Conservation (phyloP, 2,113 vertebrate genomes). For the Spizaetus ornatus region DNA sequence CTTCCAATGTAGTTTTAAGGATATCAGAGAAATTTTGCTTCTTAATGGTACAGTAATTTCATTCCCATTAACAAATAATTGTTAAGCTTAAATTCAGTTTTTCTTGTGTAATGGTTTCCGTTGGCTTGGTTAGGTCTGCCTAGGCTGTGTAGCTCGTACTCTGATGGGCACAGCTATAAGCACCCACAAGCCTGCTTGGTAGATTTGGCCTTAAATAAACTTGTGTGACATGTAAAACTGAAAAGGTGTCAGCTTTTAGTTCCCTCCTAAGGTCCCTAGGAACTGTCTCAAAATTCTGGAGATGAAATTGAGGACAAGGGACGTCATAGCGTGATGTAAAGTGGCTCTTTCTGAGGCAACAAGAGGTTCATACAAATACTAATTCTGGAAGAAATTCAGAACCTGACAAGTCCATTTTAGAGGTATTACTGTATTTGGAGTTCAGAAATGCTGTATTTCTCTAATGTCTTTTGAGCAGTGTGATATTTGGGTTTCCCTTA, state of each 20-base stretch:
- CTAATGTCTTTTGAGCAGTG: background rate
- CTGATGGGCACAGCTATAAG: background rate
- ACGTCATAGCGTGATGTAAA: background rate
- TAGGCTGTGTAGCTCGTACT: background rate
- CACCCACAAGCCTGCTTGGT: background rate
- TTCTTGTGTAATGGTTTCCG: background rate
- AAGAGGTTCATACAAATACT: background rate
- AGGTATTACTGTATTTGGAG: background rate
- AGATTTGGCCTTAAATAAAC: background rate
- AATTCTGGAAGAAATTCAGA: background rate
- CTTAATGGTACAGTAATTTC: background rate
- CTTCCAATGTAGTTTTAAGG: background rate
- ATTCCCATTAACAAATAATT: background rate
- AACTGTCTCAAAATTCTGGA: background rate
- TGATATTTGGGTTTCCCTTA: background rate
- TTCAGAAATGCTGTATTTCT: background rate
- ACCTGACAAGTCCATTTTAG: background rate
- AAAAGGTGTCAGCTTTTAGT: background rate
- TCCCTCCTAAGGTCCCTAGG: background rate
- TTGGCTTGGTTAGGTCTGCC: background rate
- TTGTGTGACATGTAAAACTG: background rate
- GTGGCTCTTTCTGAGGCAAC: background rate
- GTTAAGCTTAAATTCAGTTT: background rate
- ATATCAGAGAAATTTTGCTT: background rate
- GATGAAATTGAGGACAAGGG: background rate